Conservation (phyloP, 1,140 invertebrate species). For the Drosophila novamexicana region DNA sequence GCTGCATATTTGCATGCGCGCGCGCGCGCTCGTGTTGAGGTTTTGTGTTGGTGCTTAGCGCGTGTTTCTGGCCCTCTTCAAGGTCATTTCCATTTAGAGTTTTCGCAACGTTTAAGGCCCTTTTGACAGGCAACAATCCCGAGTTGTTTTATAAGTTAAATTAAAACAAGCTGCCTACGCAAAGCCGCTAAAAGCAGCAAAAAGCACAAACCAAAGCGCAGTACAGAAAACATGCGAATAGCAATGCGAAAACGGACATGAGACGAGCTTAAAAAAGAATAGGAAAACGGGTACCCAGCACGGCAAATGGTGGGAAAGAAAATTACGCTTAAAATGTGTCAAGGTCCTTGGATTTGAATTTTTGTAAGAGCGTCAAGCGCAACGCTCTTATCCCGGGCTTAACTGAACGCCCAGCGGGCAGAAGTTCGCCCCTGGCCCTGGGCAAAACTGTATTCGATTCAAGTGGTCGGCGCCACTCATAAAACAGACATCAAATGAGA, state of each 20-base stretch:
- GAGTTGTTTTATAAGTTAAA: slow-evolving; percentile 49
- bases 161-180: slow-evolving; percentile 47
- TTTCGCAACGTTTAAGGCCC: slow-evolving; percentile 40
- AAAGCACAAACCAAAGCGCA: slow-evolving; percentile 22
- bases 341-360: slow-evolving; percentile 72
- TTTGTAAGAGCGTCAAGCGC: slow-evolving; percentile 24
- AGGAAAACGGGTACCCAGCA: slow-evolving; percentile 1
- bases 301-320: slow-evolving; percentile 29
- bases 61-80: slow-evolving; percentile 57
- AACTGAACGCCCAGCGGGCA: slow-evolving; percentile 35
- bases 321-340: slow-evolving; percentile 65
- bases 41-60: slow-evolving; percentile 61
- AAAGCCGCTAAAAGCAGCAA: slow-evolving; percentile 40
- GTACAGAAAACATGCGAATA: slow-evolving; percentile 9
- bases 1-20: slow-evolving; percentile 51
- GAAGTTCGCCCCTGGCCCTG: slow-evolving; percentile 30
- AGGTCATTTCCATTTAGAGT: slow-evolving; percentile 70
- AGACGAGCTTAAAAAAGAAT: slow-evolving; percentile 1
- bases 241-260: background rate
- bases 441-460: slow-evolving; percentile 29
- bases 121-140: slow-evolving; percentile 48
- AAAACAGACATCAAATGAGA: slow-evolving; percentile 69
- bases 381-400: slow-evolving; percentile 58
- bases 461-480: slow-evolving; percentile 40
- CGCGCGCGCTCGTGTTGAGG: slow-evolving; percentile 61